Base-by-base conservation (phyloP, 2,113 vertebrate species). In the Pterophyllum scalare region DNA sequence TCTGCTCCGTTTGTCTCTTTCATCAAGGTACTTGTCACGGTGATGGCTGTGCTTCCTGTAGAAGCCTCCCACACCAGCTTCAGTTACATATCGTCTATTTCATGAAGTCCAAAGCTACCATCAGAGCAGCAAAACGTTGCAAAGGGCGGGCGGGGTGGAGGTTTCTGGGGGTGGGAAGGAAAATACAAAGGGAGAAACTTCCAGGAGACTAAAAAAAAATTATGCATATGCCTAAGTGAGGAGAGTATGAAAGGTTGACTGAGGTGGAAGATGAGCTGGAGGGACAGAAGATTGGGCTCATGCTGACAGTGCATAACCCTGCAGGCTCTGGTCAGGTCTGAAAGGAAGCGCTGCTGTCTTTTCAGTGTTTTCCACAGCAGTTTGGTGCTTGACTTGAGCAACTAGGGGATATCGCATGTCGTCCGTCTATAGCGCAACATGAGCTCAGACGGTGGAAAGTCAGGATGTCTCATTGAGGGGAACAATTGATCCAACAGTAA, bases 401-500 rank as follows among this genome's bases (percentile, higher is more conserved):
- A 59, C 33, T 0, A 26, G 87, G 84, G 80, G 62, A 79, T 91
- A 90, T 91, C 85, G 1, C 26, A 35, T 92, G 80, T 88, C 88
- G 4, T 58, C 57, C 43, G 24, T 76, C 84, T 86, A n/a, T 17
- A 83, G 70, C n/a, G 89, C 81, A 92, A 91, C 87, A 67, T 81
- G 91, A 94, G 85, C 91, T 82, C 74, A 54, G 79, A n/a, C 31
- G 4, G 46, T 58, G 87, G 83, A 67, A 88, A 88, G 54, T 85
- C 88, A 87, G 91, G 89, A 91, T 78, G 90, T 86, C 79, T 89
- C 84, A 72, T 61, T 76, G 76, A 85, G 72, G 78, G 77, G 91
- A 88, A 91, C 87, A 90, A 91, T 91, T 82, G 91, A 93, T 94
- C 86, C 74, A 80, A 77, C 84, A 90, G 85, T 10, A 26, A 78